Percentiles rank a stretch among this genome's conserved stretches.
phyloP scores from a whole-genome alignment of 2,888 invertebrate species.

The Troides oblongomaculatus region DNA sequence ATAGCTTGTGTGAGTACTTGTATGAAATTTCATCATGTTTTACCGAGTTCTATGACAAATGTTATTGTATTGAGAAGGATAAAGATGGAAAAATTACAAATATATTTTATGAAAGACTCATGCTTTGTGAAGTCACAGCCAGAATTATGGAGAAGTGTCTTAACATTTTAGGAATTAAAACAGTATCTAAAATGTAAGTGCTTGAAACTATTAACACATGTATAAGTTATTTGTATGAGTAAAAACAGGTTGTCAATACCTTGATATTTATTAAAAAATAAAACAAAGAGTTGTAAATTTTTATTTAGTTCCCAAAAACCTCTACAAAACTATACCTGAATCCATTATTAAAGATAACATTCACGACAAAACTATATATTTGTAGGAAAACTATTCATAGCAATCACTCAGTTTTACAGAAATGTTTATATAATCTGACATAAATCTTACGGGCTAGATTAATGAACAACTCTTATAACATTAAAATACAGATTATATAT shows the following conservation, averaged over 20 bases:
- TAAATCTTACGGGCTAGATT: slow-evolving; percentile 34
- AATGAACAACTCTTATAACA: slow-evolving; percentile 25
- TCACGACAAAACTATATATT: slow-evolving; percentile 48
- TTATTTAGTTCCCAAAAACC: slow-evolving; percentile 75
- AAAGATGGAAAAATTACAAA: slow-evolving; percentile 88
- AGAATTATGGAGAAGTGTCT: slow-evolving; percentile 92
- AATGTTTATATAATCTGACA: slow-evolving; percentile 32
- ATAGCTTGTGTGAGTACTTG: slow-evolving; percentile 95
- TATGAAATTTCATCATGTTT: slow-evolving; percentile 96
- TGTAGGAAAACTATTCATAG: slow-evolving; percentile 38
- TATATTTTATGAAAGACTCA: slow-evolving; percentile 91
- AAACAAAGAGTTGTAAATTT: slow-evolving; percentile 42
- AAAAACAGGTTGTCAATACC: slow-evolving; percentile 2
- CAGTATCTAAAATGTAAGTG: slow-evolving; percentile 93
- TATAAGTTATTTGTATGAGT: slow-evolving; percentile 25
- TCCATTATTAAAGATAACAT: slow-evolving; percentile 65
- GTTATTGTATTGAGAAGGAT: slow-evolving; percentile 98
- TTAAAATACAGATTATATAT: slow-evolving; percentile 14
- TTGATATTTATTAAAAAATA: slow-evolving; percentile 32
- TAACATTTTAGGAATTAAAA: slow-evolving; percentile 93
- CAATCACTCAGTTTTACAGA: slow-evolving; percentile 33
- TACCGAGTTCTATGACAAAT: slow-evolving; percentile 98
- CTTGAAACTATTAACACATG: slow-evolving; percentile 13
- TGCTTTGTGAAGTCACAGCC: slow-evolving; percentile 96
- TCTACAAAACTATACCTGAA: slow-evolving; percentile 77